A percentile compares a stretch with the other conserved stretches of the same genome.
Evolutionary conservation across 2,113 vertebrate species (phyloP).

Genomic region (Felis chaus): DNA sequence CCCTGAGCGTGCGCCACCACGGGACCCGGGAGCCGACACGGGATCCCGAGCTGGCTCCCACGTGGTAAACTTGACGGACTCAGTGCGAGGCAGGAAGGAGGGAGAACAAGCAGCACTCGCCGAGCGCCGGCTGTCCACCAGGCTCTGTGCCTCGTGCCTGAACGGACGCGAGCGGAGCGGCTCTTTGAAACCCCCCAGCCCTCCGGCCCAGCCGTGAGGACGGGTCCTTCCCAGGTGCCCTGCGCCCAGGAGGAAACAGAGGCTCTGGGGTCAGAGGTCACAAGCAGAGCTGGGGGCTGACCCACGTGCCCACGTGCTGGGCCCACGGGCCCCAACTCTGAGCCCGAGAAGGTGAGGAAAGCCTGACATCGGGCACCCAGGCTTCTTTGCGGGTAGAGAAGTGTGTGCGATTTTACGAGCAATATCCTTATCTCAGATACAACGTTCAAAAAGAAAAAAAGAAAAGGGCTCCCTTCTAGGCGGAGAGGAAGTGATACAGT

Average conservation of each 20-base stretch:
- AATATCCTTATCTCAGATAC: background rate
- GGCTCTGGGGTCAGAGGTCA: background rate
- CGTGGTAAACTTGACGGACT: background rate
- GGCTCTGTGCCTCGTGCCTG: background rate
- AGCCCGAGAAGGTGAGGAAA: background rate
- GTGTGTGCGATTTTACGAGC: background rate
- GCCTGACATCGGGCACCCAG: background rate
- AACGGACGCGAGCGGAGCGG: background rate
- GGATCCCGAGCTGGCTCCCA: background rate
- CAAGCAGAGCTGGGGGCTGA: background rate
- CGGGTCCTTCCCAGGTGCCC: no score
- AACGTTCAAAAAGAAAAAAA: background rate
- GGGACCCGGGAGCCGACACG: background rate
- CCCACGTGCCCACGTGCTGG: no score
- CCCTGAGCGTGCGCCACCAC: background rate
- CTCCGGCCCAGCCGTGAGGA: background rate
- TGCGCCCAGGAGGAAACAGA: background rate
- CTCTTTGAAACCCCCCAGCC: background rate
- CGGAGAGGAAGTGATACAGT: background rate
- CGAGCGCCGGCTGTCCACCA: background rate
- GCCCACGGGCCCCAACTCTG: background rate
- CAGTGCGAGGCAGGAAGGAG: background rate
- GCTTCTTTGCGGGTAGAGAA: background rate
- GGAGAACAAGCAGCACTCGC: background rate
- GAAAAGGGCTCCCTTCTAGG: no score